A percentile compares a stretch with the other conserved stretches of the same genome.
Conservation (phyloP, 1,140 invertebrate species). For the Proctacanthus coquilletti region DNA sequence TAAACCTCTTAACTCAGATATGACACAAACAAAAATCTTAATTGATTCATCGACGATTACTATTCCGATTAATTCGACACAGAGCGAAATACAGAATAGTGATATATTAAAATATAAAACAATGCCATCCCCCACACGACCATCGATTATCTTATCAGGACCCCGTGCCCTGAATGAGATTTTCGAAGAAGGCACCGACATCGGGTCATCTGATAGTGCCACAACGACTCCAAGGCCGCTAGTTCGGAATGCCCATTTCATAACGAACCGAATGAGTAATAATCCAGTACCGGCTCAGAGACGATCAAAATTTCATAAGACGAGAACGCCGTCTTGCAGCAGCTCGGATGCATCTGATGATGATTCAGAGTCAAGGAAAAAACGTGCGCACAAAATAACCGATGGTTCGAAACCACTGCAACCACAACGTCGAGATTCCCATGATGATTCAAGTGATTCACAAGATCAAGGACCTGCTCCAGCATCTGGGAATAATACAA, state of each 20-base stretch:
- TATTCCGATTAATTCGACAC: conserved; percentile 38
- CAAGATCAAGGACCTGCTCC: conserved; percentile 45
- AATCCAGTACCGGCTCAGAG: conserved; percentile 35
- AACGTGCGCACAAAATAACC: conserved; percentile 54
- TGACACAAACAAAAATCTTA: conserved; percentile 31
- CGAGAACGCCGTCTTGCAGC: conserved; percentile 70
- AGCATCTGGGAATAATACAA: conserved; percentile 30
- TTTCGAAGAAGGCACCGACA: conserved; percentile 44
- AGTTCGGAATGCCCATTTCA: conserved; percentile 22
- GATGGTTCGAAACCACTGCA: conserved; percentile 38
- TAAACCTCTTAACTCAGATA: conserved; percentile 5
- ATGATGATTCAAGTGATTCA: conserved; percentile 62
- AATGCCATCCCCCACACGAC: conserved; percentile 35
- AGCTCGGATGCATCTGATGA: conserved; percentile 84
- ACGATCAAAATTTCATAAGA: conserved; percentile 54
- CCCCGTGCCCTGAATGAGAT: conserved; percentile 45
- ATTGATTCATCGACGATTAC: conserved; percentile 39
- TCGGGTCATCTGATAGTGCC: conserved; percentile 9
- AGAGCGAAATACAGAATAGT: conserved; percentile 25
- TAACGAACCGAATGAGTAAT: conserved; percentile 21
- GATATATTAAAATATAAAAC: conserved; percentile 37
- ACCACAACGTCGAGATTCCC: conserved; percentile 47
- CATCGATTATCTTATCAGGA: conserved; percentile 9
- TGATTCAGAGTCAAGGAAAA: conserved; percentile 68
- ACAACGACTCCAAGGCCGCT: conserved; percentile 18